Conservation (phyloP, 2,888 invertebrate species). For the Pardosa pseudoannulata region DNA sequence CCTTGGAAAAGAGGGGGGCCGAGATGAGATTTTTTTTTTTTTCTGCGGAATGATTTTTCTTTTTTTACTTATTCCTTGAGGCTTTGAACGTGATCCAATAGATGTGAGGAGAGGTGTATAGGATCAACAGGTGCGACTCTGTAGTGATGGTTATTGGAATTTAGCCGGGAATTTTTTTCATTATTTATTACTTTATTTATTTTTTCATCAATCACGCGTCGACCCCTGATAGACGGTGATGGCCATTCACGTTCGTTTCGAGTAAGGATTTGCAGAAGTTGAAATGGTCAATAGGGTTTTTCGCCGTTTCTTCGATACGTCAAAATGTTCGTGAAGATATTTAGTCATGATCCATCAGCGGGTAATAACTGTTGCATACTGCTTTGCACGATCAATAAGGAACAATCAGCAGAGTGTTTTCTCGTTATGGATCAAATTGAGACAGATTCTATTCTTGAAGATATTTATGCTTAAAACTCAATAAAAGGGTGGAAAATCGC, state of each 20-base stretch:
- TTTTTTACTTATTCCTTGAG: slow-evolving; percentile 12
- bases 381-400: neutral
- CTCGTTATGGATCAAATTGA: no score
- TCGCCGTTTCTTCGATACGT: neutral
- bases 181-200: slow-evolving; percentile 22
- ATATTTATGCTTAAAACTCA: no score
- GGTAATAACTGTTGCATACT: neutral
- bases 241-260: neutral
- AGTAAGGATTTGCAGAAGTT: neutral
- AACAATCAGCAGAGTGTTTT: no score
- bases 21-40: slow-evolving; percentile 19
- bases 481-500: no score
- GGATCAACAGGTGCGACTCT: slow-evolving; percentile 35
- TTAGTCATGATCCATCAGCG: neutral
- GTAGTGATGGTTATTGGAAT: slow-evolving; percentile 33
- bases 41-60: neutral
- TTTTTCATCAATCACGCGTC: slow-evolving; percentile 13
- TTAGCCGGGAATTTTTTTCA: slow-evolving; percentile 21
- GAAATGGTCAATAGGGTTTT: neutral
- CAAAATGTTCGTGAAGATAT: neutral
- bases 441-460: no score
- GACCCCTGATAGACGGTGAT: slow-evolving; percentile 1
- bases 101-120: slow-evolving; percentile 19
- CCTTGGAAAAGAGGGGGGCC: slow-evolving; percentile 22
- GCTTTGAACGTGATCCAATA: slow-evolving; percentile 18